Base-by-base conservation (phyloP, 1,140 invertebrate species). In the Drosophila burlai region DNA sequence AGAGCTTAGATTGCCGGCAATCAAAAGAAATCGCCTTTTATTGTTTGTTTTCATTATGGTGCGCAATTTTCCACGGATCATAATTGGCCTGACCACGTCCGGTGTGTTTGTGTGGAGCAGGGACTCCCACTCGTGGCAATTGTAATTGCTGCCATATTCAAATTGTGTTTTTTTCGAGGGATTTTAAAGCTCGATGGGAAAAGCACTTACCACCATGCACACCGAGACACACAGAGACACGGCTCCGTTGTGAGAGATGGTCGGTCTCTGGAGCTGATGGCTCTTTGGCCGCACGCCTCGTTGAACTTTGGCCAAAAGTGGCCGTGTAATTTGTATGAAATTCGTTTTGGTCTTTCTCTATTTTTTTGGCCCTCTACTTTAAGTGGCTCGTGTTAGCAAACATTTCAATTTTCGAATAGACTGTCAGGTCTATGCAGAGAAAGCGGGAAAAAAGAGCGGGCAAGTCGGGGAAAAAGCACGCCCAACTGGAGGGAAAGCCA, bases 331-430 rank as follows among this genome's bases (percentile, higher is more conserved):
- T 87, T 87, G 77, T 89, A 67, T 75, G 66, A 74, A 80, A 84
- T 87, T 84, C 68, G 77, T 59, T 79, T 83, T 73, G 62, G 52
- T 61, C 61, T 62, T 63, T 54, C 57, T 58, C 36, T 69, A 60
- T 71, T 79, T 61, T 55, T 69, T 50, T 54, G 46, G 24, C n/a
- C n/a, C 46, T 34, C 61, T 65, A 79, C 60, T 78, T 81, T 63
- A 73, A 89, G 78, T 81, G 84, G 84, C 71, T 75, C 80, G 60
- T 76, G 77, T 75, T 84, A 72, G 85, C 77, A 90, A 89, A 89
- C 84, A 90, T 90, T 89, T 89, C 84, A 89, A 89, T 90, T 89
- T 87, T 79, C 77, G 71, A 89, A 79, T 90, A 73, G 78, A 80
- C 79, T 61, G 72, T 59, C 66, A 79, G 59, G 24, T 52, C 18